Conservation (phyloP, 2,888 invertebrate species). For the Stenoptilia bipunctidactyla region DNA sequence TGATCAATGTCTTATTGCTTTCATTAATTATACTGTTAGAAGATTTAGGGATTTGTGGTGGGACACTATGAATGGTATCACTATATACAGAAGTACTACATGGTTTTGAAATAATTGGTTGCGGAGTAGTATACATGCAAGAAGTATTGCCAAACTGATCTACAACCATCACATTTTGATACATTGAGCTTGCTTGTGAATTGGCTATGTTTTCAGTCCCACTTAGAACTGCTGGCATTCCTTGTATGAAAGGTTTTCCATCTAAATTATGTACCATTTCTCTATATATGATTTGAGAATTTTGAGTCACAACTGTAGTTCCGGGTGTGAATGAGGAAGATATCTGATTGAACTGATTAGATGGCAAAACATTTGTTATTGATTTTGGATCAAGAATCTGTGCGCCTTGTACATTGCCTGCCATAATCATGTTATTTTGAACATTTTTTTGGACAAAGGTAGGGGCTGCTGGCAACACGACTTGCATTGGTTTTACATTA, state of each 20-base stretch:
- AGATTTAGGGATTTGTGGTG: conserved; percentile 27
- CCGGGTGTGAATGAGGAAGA: conserved; percentile 41
- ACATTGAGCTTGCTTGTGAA: conserved; percentile 49
- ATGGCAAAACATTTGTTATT: conserved; percentile 28
- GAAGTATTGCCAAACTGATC: conserved; percentile 58
- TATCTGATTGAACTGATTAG: conserved; percentile 42
- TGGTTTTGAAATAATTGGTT: conserved; percentile 37
- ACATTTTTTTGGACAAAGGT: conserved; percentile 57
- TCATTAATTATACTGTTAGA: conserved; percentile 28
- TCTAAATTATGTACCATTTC: conserved; percentile 61
- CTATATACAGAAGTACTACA: conserved; percentile 31
- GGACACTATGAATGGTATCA: conserved; percentile 25
- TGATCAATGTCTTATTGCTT: conserved; percentile 45
- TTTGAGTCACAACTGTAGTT: conserved; percentile 57
- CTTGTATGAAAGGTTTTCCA: conserved; percentile 52
- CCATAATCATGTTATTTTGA: conserved; percentile 52
- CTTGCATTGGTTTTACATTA: conserved; percentile 43
- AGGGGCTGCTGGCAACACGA: conserved; percentile 43
- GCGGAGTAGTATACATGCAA: conserved; percentile 49
- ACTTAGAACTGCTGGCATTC: conserved; percentile 41
- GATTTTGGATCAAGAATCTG: conserved; percentile 38
- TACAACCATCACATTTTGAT: conserved; percentile 62
- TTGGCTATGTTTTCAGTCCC: conserved; percentile 45
- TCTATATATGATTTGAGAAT: conserved; percentile 60
- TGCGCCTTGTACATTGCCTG: conserved; percentile 36